Base-by-base conservation (phyloP, 2,797 vertebrate species). In the Morus bassanus region DNA sequence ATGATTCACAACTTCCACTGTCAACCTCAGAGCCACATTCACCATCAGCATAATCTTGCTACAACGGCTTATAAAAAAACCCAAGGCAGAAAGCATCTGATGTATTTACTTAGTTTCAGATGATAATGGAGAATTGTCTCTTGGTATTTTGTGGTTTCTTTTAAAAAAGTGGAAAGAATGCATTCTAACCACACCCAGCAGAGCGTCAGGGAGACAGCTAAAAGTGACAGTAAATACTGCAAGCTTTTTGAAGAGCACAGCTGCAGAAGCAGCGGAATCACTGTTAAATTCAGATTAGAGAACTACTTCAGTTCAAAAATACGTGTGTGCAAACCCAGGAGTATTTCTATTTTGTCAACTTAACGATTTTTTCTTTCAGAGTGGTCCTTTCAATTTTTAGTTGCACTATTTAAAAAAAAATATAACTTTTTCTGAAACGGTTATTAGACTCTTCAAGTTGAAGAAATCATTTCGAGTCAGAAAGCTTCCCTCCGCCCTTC, bases 371-470 rank as follows among this genome's bases (percentile, higher is more conserved):
- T 10, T 8, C 24, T 45, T 79, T 61, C 33, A 51, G 11, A 69
- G 17, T 9, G 1, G 7, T 33, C 37, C 21, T 88, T 72, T 46
- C 33, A 68, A 25, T 14, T 65, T 68, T 69, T 18, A 54, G 9
- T 5, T 15, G 11, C 3, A 3, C 2, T 51, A 6, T 46, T 67
- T 45, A 4, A 11, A 0, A 16, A 16, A 43, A 87, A 37, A 28
- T 1, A 9, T 0, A 21, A 28, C 11, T 74, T 89, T 33, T 80
- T 41, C 30, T 65, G 31, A 39, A 79, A 56, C 0, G 1, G 5
- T 24, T 72, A 46, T 61, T 48, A 61, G 85, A 77, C 13, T 24
- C 9, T 27, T 41, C 13, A 48, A 22, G 14, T 2, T 65, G 13
- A 91, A 68, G 10, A 63, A 70, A 65, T 27, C 11, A 48, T 31